Evolutionary conservation across 2,113 vertebrate genomes (phyloP), one percentile per base, ranked within the genome.

Genomic region (Oenanthe melanoleuca): DNA sequence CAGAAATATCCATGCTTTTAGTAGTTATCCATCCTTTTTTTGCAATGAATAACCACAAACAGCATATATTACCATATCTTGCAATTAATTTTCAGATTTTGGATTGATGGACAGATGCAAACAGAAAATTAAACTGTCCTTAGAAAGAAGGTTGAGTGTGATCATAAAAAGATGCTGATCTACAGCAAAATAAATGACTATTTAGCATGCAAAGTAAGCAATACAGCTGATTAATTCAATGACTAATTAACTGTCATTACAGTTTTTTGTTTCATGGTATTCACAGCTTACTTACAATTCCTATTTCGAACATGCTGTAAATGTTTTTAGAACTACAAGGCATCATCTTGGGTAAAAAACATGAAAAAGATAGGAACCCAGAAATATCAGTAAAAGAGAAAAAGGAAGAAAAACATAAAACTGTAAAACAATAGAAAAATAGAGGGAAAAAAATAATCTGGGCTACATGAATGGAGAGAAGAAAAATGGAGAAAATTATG

Each of bases 161-260:
- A 81, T 75, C 59, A 66, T 29, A 65, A 85, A 94, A 93, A 56
- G 11, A 82, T 65, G 38, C 34, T 86, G 56, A 79, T 88, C 60
- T 88, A 78, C 63, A 77, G 42, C 15, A 89, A 73, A 80, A 75
- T 50, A 88, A 91, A 79, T 63, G 18, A 19, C 56, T 94, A 73
- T 37, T 89, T 88, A 92, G 44, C n/a, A 94, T 93, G 81, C 85
- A 59, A 80, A 82, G 12, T 31, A 73, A 91, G 82, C 79, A 90
- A 45, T 70, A 55, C 50, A 73, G 59, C 3, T 91, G 93, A 82
- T 94, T 80, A 89, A 65, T 77, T 91, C 77, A 92, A 88, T 86
- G 71, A 70, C 64, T 93, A 92, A 96, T 95, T 85, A 88, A 71
- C 92, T 90, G 75, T 74, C 75, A 95, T 88, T 85, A 29, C 55